Percentiles rank a stretch among this genome's conserved stretches.
phyloP scores from a whole-genome alignment of 2,888 invertebrate genomes.

The Syrphus vitripennis region DNA sequence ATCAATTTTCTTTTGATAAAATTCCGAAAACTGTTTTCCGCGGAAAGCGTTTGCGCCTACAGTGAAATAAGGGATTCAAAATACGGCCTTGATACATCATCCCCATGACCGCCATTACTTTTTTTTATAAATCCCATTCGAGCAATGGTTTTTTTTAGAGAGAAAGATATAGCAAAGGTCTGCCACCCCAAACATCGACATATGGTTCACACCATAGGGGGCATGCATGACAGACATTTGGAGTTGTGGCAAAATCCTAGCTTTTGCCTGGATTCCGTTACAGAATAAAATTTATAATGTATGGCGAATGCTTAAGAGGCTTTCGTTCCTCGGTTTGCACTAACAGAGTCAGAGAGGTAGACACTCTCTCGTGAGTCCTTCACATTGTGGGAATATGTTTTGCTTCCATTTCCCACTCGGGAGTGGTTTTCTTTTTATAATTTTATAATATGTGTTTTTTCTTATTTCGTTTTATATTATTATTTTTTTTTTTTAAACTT shows the following conservation, averaged over 20 bases:
- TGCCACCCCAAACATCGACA: slow-evolving; percentile 59
- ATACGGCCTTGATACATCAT: slow-evolving; percentile 9
- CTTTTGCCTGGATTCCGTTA: slow-evolving; percentile 69
- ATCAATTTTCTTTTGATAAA: background rate
- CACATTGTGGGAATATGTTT: slow-evolving; percentile 52
- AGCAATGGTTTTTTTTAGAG: slow-evolving; percentile 16
- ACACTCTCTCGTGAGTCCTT: slow-evolving; percentile 58
- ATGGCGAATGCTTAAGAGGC: slow-evolving; percentile 74
- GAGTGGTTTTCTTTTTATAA: slow-evolving; percentile 53
- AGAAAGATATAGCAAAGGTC: background rate
- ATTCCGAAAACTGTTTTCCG: background rate
- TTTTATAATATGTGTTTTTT: slow-evolving; percentile 23
- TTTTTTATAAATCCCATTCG: slow-evolving; percentile 26
- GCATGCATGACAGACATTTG: slow-evolving; percentile 69
- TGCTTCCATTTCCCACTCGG: slow-evolving; percentile 53
- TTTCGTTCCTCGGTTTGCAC: slow-evolving; percentile 59
- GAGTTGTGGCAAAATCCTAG: slow-evolving; percentile 69
- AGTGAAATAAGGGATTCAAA: slow-evolving; percentile 1
- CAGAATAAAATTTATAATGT: slow-evolving; percentile 74
- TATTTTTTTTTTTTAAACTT: slow-evolving; percentile 9
- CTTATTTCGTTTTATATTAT: background rate
- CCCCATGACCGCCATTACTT: slow-evolving; percentile 51
- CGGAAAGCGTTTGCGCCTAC: background rate
- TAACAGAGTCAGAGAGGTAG: slow-evolving; percentile 16
- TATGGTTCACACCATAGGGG: slow-evolving; percentile 71